phyloP scores from a whole-genome alignment of 2,888 invertebrate species.

The Coronaproctus castanopsis region DNA sequence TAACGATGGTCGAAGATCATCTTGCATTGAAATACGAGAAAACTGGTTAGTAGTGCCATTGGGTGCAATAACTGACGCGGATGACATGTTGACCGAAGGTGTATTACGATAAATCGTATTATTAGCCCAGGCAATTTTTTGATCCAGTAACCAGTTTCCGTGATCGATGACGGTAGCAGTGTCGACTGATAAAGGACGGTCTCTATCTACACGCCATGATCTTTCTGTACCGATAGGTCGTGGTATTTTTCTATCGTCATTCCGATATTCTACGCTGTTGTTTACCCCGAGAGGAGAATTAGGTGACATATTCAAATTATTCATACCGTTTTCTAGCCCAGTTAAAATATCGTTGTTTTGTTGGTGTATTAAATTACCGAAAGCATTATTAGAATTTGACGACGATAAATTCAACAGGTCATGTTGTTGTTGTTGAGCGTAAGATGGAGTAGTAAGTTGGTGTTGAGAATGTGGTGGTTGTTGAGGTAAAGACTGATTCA shows the following conservation, averaged over 20 bases:
- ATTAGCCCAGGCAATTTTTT: constrained; percentile 7
- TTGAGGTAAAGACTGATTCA: too few species aligned
- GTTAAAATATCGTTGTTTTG: constrained; percentile 28
- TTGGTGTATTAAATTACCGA: constrained; percentile 13
- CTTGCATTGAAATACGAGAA: constrained; percentile 3
- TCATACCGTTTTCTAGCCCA: constrained; percentile 24
- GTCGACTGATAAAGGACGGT: constrained; percentile 6
- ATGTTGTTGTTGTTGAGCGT: constrained; percentile 2
- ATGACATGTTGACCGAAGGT: not conserved
- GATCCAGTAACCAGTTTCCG: constrained; percentile 11
- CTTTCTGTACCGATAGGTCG: constrained; percentile 69
- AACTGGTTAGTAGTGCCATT: constrained; percentile 3
- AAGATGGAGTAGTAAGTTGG: constrained; percentile 1
- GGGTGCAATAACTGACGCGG: constrained; percentile 2
- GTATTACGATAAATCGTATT: constrained; percentile 6
- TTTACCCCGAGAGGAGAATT: constrained; percentile 16
- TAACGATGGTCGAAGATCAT: constrained; percentile 10
- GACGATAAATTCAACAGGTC: constrained; percentile 17
- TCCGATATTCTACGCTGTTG: constrained; percentile 17
- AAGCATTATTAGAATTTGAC: constrained; percentile 15
- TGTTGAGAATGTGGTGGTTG: not conserved
- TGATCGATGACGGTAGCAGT: constrained; percentile 1
- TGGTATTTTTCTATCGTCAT: constrained; percentile 37
- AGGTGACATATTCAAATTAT: constrained; percentile 14
- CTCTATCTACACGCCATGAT: constrained; percentile 36